A percentile compares a stretch with the other conserved stretches of the same genome.
Conservation (phyloP, 1,140 invertebrate species). For the Ceratosolen solmsi region DNA sequence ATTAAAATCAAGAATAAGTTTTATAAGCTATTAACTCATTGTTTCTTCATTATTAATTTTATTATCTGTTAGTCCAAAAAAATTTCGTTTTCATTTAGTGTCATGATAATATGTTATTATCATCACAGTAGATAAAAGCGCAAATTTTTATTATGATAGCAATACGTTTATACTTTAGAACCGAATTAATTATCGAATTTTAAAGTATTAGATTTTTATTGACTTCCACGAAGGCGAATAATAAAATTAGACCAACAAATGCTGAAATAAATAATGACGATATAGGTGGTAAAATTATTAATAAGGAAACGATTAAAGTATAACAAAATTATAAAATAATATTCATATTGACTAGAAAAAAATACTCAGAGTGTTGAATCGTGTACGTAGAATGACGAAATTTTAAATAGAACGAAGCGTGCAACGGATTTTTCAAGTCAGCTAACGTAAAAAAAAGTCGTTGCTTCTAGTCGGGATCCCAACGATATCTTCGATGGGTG, state of each 20-base stretch:
- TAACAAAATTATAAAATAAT: constrained; percentile 32
- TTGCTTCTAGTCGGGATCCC: constrained; percentile 43
- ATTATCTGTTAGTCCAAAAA: constrained; percentile 13
- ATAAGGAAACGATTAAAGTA: constrained; percentile 25
- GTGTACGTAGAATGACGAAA: neutral
- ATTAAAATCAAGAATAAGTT: neutral
- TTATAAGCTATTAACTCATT: neutral
- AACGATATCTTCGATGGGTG: neutral
- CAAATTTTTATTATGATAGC: constrained; percentile 4
- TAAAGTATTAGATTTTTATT: constrained; percentile 27
- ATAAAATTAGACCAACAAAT: constrained; percentile 3
- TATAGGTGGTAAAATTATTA: constrained; percentile 39
- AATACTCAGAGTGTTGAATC: constrained; percentile 30
- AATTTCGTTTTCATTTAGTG: constrained; percentile 6
- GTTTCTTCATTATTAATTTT: constrained; percentile 40
- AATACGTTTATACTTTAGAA: neutral
- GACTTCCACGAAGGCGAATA: constrained; percentile 44
- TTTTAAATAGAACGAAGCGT: constrained; percentile 31
- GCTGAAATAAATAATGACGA: neutral
- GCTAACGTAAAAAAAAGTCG: neutral
- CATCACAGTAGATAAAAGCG: neutral
- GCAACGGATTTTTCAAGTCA: constrained; percentile 16
- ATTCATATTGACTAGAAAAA: constrained; percentile 23
- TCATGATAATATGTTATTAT: neutral
- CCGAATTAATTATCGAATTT: neutral